These are phyloP conservation scores for Diorhabda elongata DNA, from an alignment of 1,140 invertebrate genomes.

Conservation along the genomic window DNA sequence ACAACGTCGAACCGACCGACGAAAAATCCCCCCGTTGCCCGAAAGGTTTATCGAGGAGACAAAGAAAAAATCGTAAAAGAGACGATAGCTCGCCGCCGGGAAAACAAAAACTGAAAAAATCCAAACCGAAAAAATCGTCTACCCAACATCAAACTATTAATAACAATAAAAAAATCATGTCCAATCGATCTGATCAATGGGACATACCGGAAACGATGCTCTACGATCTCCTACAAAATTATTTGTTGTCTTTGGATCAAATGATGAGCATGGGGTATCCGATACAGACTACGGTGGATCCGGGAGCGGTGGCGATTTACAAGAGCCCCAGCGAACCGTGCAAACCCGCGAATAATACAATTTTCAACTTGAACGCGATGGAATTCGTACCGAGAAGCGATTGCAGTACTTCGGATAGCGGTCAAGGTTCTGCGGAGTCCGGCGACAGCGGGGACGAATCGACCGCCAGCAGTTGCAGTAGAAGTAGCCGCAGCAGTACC, in stretches of 20 bases:
- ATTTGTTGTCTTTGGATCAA: slow-evolving; percentile 61
- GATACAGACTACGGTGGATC: slow-evolving; percentile 45
- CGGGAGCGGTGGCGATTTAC: slow-evolving; percentile 11
- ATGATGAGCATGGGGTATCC: slow-evolving; percentile 71
- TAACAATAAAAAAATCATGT: no score
- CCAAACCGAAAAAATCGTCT: slow-evolving; percentile 14
- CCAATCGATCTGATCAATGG: not conserved
- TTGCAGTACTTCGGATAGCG: slow-evolving; percentile 37
- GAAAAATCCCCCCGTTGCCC: slow-evolving; percentile 27
- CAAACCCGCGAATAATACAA: slow-evolving; percentile 26
- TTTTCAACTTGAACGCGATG: slow-evolving; percentile 59
- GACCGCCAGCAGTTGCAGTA: slow-evolving; percentile 42
- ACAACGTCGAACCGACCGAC: slow-evolving; percentile 33
- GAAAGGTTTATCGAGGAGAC: slow-evolving; percentile 33
- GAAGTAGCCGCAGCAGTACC: slow-evolving; percentile 31
- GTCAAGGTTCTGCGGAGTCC: slow-evolving; percentile 50
- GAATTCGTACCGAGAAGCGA: slow-evolving; percentile 57
- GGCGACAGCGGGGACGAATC: slow-evolving; percentile 38
- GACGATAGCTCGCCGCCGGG: slow-evolving; percentile 38
- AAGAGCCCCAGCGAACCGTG: not conserved
- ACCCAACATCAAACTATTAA: not conserved
- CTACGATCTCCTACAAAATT: slow-evolving; percentile 12
- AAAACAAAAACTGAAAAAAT: slow-evolving; percentile 21
- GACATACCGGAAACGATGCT: slow-evolving; percentile 9
- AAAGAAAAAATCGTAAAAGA: slow-evolving; percentile 36